Evolutionary conservation across 2,113 vertebrate species (phyloP), one percentile per base, ranked within the genome.

Genomic region (Phoxinus phoxinus): DNA sequence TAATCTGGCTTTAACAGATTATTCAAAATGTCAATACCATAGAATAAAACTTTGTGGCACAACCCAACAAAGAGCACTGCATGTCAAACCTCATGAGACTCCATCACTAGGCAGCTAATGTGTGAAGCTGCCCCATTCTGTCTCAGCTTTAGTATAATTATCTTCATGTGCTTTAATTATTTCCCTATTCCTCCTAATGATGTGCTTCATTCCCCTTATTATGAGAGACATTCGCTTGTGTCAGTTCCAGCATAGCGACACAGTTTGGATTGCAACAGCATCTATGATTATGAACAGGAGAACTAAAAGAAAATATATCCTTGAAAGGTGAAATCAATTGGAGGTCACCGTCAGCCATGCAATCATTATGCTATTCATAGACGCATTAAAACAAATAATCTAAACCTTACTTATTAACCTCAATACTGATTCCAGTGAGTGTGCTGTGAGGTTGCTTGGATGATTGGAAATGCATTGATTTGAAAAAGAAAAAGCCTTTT

Each of bases 81-180:
- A 85, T 27, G 59, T 32, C 89, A 79, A 76, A 89, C 89, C 82
- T 89, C 84, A 15, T 84, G 80, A 88, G 86, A 86, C 84, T 37
- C 10, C 87, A 80, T 71, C 21, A 73, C 81, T 61, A 81, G 74
- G 89, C 81, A 80, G 83, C 71, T 17, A 63, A 48, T 75, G 85
- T 75, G 85, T 41, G 84, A 58, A 88, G 87, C 87, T 2, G 87
- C 76, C 7, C 83, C 73, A 88, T 91, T 94, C 88, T 91, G 90
- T 85, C 85, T 90, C 80, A 91, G 81, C 85, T 90, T 90, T 91
- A 93, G 25, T 82, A 94, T 94, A 95, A 95, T 95, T 93, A 94
- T 90, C 93, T 93, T 90, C 85, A 88, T 89, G 90, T 84, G 89
- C 92, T 93, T 93, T 91, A 92, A 95, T 93, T 91, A 89, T 89